Conservation (phyloP, 2,113 vertebrate genomes). For the Dasyornis broadbenti region DNA sequence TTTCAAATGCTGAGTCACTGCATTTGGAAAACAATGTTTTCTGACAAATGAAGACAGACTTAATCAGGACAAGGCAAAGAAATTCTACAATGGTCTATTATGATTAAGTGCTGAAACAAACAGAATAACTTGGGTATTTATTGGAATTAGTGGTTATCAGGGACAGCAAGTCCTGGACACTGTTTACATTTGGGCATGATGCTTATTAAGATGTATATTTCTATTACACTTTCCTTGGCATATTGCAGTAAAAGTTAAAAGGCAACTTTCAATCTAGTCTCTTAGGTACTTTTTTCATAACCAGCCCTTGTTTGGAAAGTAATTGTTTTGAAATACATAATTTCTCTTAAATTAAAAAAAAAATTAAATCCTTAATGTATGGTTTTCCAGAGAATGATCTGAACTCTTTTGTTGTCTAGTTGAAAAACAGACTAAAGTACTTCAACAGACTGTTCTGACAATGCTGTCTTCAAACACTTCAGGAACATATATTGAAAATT, state of each 20-base stretch:
- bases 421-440: not conserved
- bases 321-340: not conserved
- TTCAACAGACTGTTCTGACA: not conserved
- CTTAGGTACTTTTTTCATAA: not conserved
- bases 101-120: not conserved
- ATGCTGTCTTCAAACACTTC: not conserved
- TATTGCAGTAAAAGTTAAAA: not conserved
- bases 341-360: not conserved
- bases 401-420: not conserved
- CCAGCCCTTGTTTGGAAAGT: not conserved
- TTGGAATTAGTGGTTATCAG: not conserved
- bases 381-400: not conserved
- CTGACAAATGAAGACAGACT: not conserved
- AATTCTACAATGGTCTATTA: not conserved
- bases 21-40: not conserved
- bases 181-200: not conserved
- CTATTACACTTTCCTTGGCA: not conserved
- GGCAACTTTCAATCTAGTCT: not conserved
- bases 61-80: not conserved
- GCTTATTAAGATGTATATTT: not conserved
- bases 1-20: slow-evolving; percentile 16
- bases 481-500: not conserved
- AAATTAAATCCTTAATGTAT: not conserved
- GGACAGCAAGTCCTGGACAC: not conserved
- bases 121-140: not conserved